phyloP scores from a whole-genome alignment of 2,113 vertebrate genomes.

The Picathartes gymnocephalus region DNA sequence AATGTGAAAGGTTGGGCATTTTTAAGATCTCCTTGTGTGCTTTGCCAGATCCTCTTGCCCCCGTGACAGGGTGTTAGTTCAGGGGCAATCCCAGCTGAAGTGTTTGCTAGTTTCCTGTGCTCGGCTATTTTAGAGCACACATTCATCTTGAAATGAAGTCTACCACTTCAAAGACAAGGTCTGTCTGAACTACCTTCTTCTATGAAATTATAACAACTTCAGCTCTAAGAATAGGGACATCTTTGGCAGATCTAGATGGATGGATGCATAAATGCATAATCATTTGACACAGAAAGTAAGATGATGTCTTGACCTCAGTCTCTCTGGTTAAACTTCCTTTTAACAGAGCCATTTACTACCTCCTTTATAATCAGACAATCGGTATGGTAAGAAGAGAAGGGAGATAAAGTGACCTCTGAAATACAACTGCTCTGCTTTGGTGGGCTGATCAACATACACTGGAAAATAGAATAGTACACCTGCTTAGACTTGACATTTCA shows the following conservation, averaged over 20 bases:
- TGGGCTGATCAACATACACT: not conserved
- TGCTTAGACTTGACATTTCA: not conserved
- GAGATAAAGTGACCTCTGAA: constrained; percentile 22
- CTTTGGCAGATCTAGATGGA: not conserved
- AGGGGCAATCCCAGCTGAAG: not conserved
- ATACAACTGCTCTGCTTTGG: not conserved
- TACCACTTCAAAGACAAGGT: not conserved
- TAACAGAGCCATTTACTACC: not conserved
- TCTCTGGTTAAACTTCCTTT: not conserved
- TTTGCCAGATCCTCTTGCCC: not conserved
- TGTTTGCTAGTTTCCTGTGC: not conserved
- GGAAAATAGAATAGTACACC: not conserved
- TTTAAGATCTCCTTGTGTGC: not conserved
- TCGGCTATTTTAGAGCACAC: not conserved
- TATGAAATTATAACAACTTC: not conserved
- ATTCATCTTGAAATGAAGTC: not conserved
- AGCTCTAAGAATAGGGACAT: not conserved
- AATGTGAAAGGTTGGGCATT: not conserved
- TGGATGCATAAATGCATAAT: not conserved
- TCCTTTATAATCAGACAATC: constrained; percentile 6
- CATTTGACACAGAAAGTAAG: not conserved
- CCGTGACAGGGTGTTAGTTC: not conserved
- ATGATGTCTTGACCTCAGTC: not conserved
- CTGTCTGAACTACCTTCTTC: not conserved
- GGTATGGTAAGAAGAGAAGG: constrained; percentile 29